These are phyloP conservation scores for Casuarius casuarius DNA, from an alignment of 2,113 vertebrate species.

Conservation along the genomic window DNA sequence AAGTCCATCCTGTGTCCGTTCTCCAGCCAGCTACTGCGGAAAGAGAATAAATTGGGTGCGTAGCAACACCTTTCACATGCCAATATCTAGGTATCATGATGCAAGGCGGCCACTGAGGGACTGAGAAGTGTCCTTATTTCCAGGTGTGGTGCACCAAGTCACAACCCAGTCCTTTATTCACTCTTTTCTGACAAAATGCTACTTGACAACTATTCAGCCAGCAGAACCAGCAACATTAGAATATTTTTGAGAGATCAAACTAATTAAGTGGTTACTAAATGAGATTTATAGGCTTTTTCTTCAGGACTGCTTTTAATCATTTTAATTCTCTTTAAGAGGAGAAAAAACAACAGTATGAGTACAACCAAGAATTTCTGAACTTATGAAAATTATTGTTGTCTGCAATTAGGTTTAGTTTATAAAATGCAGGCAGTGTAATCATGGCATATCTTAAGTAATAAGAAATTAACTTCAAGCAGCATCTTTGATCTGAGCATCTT, in stretches of 20 bases:
- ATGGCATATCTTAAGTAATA: background rate
- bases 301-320: background rate
- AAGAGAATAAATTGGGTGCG: background rate
- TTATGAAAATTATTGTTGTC: background rate
- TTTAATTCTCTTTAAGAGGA: background rate
- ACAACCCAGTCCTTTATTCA: background rate
- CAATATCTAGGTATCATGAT: background rate
- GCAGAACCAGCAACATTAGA: background rate
- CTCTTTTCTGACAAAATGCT: background rate
- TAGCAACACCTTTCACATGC: accelerated
- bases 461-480: background rate
- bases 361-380: background rate
- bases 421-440: background rate
- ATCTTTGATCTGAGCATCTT: background rate
- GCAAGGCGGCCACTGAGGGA: background rate
- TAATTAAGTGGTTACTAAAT: background rate
- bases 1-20: background rate
- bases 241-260: background rate
- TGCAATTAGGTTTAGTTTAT: background rate
- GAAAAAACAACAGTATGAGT: background rate
- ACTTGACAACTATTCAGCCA: too few relatives aligned
- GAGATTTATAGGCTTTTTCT: background rate
- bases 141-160: background rate
- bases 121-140: background rate
- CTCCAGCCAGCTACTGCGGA: background rate